Base-by-base conservation (phyloP, 2,888 invertebrate genomes). In the Lycophotia porphyrea region DNA sequence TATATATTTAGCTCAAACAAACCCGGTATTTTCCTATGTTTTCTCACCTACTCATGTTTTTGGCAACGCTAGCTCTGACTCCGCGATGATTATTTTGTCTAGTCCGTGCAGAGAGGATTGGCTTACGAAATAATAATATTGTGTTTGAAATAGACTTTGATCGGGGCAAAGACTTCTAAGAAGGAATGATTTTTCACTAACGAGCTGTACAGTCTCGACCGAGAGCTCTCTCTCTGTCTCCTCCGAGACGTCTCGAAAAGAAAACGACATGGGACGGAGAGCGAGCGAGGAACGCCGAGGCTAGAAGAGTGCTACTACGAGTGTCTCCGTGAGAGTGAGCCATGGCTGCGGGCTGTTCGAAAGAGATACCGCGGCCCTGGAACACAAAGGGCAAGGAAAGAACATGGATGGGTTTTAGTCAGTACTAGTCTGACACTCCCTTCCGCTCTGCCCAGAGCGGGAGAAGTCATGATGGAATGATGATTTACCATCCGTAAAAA, bases 121-220 rank as follows among this genome's bases (percentile, higher is more conserved):
- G 63, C 63, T 63, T 39, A 39, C 8, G 7, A 63, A 63, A 63
- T 15, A 63, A 63, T 27, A 63, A 63, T 63, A n/a, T 63, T 63
- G 15, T 39, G 63, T 39, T 63, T n/a, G 15, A 18, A n/a, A 39
- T n/a, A n/a, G 8, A 11, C n/a, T 63, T n/a, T 2, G 39, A n/a
- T 21, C 3, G 63, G 63, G 63, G 39, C 39, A 39, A 39, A 18
- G 39, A 63, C 13, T 39, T 63, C 2, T 63, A 39, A n/a, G 24
- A 13, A 1, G 5, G n/a, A 36, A n/a, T 5, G 13, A 18, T 9
- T 18, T 15, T 55, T 58, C 8, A 31, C 27, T 2, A 11, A 11
- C 39, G 39, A n/a, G n/a, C 21, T 24, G 47, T 47, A 52, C n/a
- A n/a, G 21, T 49, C 24, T 24, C 1, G 2, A 47, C 24, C 2